These are phyloP conservation scores for Drosophila ohnishii DNA, from an alignment of 1,140 invertebrate genomes.

Conservation along the genomic window DNA sequence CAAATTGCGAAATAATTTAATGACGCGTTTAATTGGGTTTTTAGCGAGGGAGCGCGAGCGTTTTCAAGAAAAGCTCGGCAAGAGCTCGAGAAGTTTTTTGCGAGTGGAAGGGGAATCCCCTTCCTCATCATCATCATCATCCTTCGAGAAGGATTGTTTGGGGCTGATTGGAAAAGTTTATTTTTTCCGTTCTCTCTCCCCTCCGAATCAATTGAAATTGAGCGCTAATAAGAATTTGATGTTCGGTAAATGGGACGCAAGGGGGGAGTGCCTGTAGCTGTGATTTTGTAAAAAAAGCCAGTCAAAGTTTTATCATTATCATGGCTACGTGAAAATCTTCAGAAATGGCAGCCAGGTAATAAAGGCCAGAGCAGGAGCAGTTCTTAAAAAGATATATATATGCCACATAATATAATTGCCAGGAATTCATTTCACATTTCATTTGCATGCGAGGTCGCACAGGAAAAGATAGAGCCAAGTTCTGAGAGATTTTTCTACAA, in stretches of 20 bases:
- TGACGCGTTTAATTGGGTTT: slow-evolving; percentile 81
- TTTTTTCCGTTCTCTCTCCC: slow-evolving; percentile 26
- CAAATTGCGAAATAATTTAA: slow-evolving; percentile 81
- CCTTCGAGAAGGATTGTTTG: slow-evolving; percentile 65
- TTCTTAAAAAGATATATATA: slow-evolving; percentile 5
- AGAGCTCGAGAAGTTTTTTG: not conserved
- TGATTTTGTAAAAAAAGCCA: slow-evolving; percentile 34
- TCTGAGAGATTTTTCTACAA: not conserved
- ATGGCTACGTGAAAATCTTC: slow-evolving; percentile 45
- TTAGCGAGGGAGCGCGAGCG: slow-evolving; percentile 41
- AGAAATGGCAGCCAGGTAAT: slow-evolving; percentile 4
- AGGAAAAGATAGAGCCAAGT: not conserved
- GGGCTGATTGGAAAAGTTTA: slow-evolving; percentile 76
- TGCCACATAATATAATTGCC: slow-evolving; percentile 5
- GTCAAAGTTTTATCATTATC: slow-evolving; percentile 76
- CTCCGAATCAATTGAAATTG: slow-evolving; percentile 75
- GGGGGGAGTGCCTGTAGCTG: slow-evolving; percentile 6
- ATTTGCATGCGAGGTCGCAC: slow-evolving; percentile 4
- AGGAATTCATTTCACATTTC: slow-evolving; percentile 24
- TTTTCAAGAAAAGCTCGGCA: slow-evolving; percentile 21
- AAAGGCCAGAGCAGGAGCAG: slow-evolving; percentile 5
- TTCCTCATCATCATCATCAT: slow-evolving; percentile 3
- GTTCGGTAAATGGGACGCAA: slow-evolving; percentile 64
- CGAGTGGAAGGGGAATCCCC: not conserved
- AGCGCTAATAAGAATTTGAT: slow-evolving; percentile 81